Evolutionary conservation across 2,113 vertebrate genomes (phyloP).

Genomic region (Larimichthys crocea): DNA sequence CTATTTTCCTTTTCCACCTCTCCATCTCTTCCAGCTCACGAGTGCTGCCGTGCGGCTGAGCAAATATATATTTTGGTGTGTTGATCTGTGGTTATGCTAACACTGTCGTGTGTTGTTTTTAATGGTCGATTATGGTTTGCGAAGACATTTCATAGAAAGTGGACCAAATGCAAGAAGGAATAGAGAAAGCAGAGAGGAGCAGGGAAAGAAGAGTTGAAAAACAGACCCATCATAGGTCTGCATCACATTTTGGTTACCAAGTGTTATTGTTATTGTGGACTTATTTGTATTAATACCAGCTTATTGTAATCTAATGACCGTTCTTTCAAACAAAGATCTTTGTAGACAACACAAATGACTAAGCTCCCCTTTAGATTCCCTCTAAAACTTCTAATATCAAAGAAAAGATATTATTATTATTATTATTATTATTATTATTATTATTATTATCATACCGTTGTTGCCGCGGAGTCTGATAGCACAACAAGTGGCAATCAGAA

Average conservation of each 20-base stretch:
- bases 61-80: not conserved
- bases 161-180: not conserved
- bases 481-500: not conserved
- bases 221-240: not conserved
- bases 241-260: not conserved
- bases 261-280: not conserved
- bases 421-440: too few species aligned
- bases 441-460: too few species aligned
- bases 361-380: not conserved
- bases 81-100: not conserved
- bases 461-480: not conserved
- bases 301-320: not conserved
- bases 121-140: not conserved
- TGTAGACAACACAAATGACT: not conserved
- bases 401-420: too few species aligned
- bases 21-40: not conserved
- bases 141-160: not conserved
- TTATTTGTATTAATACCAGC: conserved; percentile 4
- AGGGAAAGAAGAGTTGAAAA: not conserved
- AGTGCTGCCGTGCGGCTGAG: not conserved
- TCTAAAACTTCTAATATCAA: conserved; percentile 5
- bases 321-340: not conserved
- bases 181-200: not conserved
- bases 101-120: not conserved
- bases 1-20: not conserved